Conservation (phyloP, 2,113 vertebrate genomes). For the Ptychochromis oligacanthus region DNA sequence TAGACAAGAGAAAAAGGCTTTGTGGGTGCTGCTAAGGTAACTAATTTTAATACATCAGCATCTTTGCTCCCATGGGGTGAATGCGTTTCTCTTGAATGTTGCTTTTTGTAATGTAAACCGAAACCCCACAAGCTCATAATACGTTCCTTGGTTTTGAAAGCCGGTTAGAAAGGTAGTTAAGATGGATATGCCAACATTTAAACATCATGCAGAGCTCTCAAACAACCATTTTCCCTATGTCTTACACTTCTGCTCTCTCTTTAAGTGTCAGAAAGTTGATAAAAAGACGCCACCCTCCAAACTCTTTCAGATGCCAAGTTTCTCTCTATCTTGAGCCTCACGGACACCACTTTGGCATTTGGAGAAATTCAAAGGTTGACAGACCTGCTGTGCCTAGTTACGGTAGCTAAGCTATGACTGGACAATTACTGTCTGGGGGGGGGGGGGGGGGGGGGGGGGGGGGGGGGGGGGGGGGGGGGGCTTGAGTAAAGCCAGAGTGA, state of each 20-base stretch:
- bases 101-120: neutral
- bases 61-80: neutral
- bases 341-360: constrained; percentile 8
- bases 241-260: neutral
- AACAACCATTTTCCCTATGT: neutral
- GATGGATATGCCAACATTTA: neutral
- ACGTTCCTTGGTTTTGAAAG: neutral
- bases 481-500: constrained; percentile 29
- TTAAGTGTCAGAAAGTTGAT: neutral
- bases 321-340: neutral
- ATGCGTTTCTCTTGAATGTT: neutral
- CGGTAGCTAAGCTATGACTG: constrained; percentile 7
- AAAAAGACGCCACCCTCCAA: neutral
- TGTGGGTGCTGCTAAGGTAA: neutral
- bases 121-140: neutral
- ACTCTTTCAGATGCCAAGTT: neutral
- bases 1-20: neutral
- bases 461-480: neutral
- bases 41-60: neutral
- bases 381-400: neutral
- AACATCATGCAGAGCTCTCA: neutral
- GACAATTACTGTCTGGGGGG: neutral
- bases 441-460: neutral
- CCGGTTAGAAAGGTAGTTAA: neutral
- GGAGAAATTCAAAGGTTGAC: constrained; percentile 10